A percentile compares a stretch with the other conserved stretches of the same genome.
Evolutionary conservation across 2,888 invertebrate species (phyloP).

Genomic region (Cheilosia variabilis): DNA sequence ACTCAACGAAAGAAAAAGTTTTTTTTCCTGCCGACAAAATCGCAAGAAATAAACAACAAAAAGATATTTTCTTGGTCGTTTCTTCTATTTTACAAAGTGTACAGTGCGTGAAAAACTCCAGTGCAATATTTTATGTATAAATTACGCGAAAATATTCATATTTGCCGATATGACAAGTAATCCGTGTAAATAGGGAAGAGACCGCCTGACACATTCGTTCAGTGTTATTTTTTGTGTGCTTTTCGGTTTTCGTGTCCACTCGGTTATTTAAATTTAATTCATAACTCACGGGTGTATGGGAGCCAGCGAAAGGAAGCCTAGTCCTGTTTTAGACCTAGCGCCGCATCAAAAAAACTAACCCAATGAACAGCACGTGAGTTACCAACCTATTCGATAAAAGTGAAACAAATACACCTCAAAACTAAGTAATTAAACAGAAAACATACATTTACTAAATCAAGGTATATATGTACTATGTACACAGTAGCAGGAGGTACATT

Average conservation of each 20-base stretch:
- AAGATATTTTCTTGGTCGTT: constrained; percentile 49
- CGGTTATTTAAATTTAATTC: constrained; percentile 24
- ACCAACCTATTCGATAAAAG: neutral
- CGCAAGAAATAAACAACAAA: constrained; percentile 72
- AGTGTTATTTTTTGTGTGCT: neutral
- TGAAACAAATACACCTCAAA: constrained; percentile 3
- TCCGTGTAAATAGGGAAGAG: constrained; percentile 61
- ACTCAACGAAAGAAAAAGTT: constrained; percentile 65
- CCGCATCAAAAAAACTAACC: constrained; percentile 2
- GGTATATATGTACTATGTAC: constrained; percentile 6
- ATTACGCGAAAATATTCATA: constrained; percentile 35
- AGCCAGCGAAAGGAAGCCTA: constrained; percentile 5
- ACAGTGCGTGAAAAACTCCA: constrained; percentile 61
- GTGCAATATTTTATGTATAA: constrained; percentile 42
- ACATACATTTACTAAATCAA: neutral
- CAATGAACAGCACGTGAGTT: constrained; percentile 52
- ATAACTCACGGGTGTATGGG: constrained; percentile 41
- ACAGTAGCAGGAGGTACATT: neutral
- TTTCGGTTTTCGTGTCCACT: constrained; percentile 7
- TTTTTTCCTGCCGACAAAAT: constrained; percentile 57
- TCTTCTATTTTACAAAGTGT: constrained; percentile 26
- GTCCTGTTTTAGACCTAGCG: constrained; percentile 12
- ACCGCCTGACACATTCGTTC: constrained; percentile 27
- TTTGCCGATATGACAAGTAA: constrained; percentile 68
- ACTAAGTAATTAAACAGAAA: neutral